Conservation (phyloP, 1,140 invertebrate genomes). For the Microplitis mediator region DNA sequence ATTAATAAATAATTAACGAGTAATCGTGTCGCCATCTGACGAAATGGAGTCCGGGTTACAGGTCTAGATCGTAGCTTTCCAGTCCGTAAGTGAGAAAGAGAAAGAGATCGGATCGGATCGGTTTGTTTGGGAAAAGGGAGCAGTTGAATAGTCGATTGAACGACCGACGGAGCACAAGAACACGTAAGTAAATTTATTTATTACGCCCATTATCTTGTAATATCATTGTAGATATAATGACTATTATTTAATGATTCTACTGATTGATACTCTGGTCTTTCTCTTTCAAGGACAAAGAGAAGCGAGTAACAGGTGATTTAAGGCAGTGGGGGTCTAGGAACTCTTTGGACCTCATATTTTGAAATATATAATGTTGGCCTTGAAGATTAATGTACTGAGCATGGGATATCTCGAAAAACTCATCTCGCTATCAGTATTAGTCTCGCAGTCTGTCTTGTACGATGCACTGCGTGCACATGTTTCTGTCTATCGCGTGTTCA, state of each 20-base stretch:
- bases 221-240: background rate
- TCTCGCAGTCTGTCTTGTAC: conserved; percentile 37
- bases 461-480: conserved; percentile 44
- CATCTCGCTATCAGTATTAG: conserved; percentile 50
- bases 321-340: background rate
- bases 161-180: background rate
- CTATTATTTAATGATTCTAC: background rate
- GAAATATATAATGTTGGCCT: conserved; percentile 47
- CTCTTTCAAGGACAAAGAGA: conserved; percentile 23
- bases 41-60: background rate
- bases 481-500: background rate
- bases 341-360: conserved; percentile 36
- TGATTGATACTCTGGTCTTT: background rate
- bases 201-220: background rate
- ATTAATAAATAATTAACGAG: too few species aligned
- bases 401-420: conserved; percentile 34
- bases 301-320: background rate
- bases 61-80: background rate
- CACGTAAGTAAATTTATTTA: conserved; percentile 1
- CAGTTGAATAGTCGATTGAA: conserved; percentile 3
- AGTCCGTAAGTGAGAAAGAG: background rate
- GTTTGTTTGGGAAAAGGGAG: conserved; percentile 5
- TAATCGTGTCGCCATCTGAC: conserved; percentile 28
- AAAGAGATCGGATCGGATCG: background rate
- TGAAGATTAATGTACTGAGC: conserved; percentile 40